Base-by-base conservation (phyloP, 2,797 vertebrate genomes). In the Alosa sapidissima region DNA sequence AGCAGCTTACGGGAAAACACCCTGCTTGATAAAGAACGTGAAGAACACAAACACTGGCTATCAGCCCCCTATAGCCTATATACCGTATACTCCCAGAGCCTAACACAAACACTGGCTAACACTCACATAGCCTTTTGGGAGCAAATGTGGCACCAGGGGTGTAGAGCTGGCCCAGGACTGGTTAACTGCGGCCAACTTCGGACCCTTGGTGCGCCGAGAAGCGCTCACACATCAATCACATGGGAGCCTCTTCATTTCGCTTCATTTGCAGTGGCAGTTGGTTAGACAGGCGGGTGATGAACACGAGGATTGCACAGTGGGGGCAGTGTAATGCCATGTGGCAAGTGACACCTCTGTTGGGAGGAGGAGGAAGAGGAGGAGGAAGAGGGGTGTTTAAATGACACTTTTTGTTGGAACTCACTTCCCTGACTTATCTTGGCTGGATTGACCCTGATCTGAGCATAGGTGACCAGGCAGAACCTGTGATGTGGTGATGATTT, bases 1-100 rank as follows among this genome's bases (percentile, higher is more conserved):
- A 78, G 72, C 41, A 78, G 72, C 72, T 78, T 78, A 78, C 5
- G 11, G 41, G 72, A 41, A 78, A 78, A 47, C 72, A 78, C 72
- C 72, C 41, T 47, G 19, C 41, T 78, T 19, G 72, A 8, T 5
- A 78, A 78, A 41, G 41, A 16, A 10, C 5, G 33, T 41, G 41
- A 78, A 16, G 1, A 78, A 78, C 72, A 78, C 72, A 47, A 21
- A 47, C 5, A 47, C 19, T 36, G 2, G 33, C 68, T 75, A 13
- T 14, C 51, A 14, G 11, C 11, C 1, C 51, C 51, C 51, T 14
- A 4, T 41, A 41, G 41, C 51, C 13, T 14, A 14, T 14, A 52
- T 14, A 52, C 13, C 14, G 13, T 14, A 13, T 14, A 14, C 51
- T 3, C 51, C 54, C 54, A 55, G 4, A 55, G 54, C 2, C 54